These are phyloP conservation scores for Encarsia formosa DNA, from an alignment of 2,888 invertebrate species.

Conservation along the genomic window DNA sequence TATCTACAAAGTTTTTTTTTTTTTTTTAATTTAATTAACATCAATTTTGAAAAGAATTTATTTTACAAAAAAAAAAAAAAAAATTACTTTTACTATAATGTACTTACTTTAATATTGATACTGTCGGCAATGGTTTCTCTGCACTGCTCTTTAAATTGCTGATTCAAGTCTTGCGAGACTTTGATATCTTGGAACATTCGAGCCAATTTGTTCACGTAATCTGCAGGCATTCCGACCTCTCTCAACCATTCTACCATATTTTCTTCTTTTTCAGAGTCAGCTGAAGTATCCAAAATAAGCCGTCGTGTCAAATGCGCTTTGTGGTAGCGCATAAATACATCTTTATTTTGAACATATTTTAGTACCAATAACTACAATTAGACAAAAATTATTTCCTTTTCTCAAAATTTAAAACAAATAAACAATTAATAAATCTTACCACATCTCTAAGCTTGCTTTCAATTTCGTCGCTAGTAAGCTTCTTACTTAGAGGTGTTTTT, in stretches of 20 bases:
- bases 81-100: neutral
- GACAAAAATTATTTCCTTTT: neutral
- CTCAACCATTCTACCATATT: slow-evolving; percentile 98
- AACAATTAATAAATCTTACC: slow-evolving; percentile 49
- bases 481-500: slow-evolving; percentile 92
- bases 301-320: slow-evolving; percentile 95
- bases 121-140: slow-evolving; percentile 81
- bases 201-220: slow-evolving; percentile 96
- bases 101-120: slow-evolving; percentile 83
- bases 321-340: slow-evolving; percentile 99
- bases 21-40: no score
- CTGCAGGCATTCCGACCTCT: slow-evolving; percentile 99
- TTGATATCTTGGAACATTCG: slow-evolving; percentile 99
- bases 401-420: neutral
- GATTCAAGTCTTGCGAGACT: slow-evolving; percentile 92
- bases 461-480: slow-evolving; percentile 94
- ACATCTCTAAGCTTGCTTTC: slow-evolving; percentile 91
- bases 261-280: slow-evolving; percentile 98
- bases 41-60: neutral
- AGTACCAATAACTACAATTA: slow-evolving; percentile 72
- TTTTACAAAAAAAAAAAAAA: neutral
- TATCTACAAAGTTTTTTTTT: slow-evolving; percentile 60
- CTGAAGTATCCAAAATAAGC: slow-evolving; percentile 94
- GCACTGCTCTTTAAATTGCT: slow-evolving; percentile 75
- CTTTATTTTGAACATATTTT: slow-evolving; percentile 99